A percentile compares a stretch with the other conserved stretches of the same genome.
Conservation (phyloP, 2,113 vertebrate species). For the Campylorhamphus procurvoides region DNA sequence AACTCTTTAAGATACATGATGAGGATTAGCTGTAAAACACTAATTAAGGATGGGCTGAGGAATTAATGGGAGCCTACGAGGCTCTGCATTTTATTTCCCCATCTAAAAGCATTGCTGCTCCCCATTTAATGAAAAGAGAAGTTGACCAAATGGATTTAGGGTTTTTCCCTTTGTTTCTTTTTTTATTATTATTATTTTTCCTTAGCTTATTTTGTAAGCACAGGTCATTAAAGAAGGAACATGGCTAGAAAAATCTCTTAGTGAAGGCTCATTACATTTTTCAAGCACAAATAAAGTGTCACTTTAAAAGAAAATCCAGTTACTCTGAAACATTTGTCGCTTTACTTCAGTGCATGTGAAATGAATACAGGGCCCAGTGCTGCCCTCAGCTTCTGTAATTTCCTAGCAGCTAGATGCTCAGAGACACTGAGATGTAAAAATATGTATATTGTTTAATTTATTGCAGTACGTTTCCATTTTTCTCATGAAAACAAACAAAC, state of each 20-base stretch:
- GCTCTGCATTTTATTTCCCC: conserved; percentile 20
- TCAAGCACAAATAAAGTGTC: conserved; percentile 61
- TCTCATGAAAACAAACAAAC: conserved; percentile 62
- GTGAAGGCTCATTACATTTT: conserved; percentile 16
- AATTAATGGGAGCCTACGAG: conserved; percentile 51
- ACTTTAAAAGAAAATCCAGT: conserved; percentile 61
- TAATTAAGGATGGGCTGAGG: conserved; percentile 68
- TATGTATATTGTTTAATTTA: conserved; percentile 52
- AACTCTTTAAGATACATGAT: conserved; percentile 64
- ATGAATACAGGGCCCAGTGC: background rate
- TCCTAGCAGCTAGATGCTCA: background rate
- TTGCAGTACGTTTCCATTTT: conserved; percentile 51
- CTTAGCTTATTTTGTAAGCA: conserved; percentile 17
- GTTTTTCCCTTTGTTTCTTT: background rate
- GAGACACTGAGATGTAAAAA: conserved; percentile 7
- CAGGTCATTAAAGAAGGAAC: background rate
- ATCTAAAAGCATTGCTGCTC: background rate
- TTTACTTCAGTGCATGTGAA: conserved; percentile 45
- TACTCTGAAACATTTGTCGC: conserved; percentile 47
- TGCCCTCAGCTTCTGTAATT: conserved; percentile 55
- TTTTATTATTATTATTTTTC: background rate
- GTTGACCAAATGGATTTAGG: background rate
- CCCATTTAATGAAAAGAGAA: conserved; percentile 18
- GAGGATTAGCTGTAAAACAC: conserved; percentile 66
- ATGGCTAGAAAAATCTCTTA: background rate